A percentile compares a stretch with the other conserved stretches of the same genome.
Evolutionary conservation across 2,113 vertebrate species (phyloP).

Genomic region (Orientallactaga bullata): DNA sequence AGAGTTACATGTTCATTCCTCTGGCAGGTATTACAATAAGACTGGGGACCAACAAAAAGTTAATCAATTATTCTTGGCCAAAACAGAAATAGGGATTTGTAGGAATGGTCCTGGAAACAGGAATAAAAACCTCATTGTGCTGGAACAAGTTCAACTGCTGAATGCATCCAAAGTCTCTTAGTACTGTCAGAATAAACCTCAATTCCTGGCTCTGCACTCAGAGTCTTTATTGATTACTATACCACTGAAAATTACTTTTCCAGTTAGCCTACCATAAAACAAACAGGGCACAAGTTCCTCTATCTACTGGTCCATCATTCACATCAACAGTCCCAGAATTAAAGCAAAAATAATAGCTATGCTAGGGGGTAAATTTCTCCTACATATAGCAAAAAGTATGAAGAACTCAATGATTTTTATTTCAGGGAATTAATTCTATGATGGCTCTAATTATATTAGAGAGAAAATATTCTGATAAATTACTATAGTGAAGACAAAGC

Average conservation of each 20-base stretch:
- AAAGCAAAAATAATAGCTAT: neutral
- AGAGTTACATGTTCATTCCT: slow-evolving; percentile 61
- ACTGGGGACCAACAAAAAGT: slow-evolving; percentile 47
- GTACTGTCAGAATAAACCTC: neutral
- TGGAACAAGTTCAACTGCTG: neutral
- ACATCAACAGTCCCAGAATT: neutral
- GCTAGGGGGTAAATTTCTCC: neutral
- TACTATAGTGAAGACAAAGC: neutral
- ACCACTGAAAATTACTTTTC: slow-evolving; percentile 19
- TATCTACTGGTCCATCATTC: neutral
- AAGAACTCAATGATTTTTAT: neutral
- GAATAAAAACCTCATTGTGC: neutral
- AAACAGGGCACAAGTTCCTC: neutral
- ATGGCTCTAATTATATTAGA: neutral
- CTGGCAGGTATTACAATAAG: slow-evolving; percentile 65
- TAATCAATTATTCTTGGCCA: slow-evolving; percentile 58
- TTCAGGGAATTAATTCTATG: neutral
- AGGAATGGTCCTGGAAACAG: slow-evolving; percentile 35
- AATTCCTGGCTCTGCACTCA: neutral
- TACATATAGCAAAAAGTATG: neutral
- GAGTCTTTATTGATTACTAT: neutral
- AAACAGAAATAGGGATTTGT: slow-evolving; percentile 35
- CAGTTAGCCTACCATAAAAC: neutral
- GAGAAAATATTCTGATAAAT: slow-evolving; percentile 16
- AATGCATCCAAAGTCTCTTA: slow-evolving; percentile 30